Conservation (phyloP, 2,888 invertebrate species). For the Ormyrus nitidulus region DNA sequence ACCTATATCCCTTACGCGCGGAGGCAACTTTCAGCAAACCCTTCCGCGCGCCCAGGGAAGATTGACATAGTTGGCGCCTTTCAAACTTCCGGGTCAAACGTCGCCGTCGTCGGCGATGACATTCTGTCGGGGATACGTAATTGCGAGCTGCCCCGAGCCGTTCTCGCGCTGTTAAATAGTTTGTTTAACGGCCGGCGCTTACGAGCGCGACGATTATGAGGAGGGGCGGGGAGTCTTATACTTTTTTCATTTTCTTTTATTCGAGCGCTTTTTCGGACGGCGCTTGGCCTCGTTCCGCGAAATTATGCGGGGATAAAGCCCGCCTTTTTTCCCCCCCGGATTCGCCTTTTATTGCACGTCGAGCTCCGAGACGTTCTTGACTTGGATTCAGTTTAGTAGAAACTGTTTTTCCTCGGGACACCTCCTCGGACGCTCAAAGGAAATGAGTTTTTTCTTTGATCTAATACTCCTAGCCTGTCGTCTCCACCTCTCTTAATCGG, state of each 20-base stretch:
- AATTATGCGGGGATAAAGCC: too few relatives aligned
- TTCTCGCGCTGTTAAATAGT: conserved; percentile 8
- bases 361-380: too few relatives aligned
- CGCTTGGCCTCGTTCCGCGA: too few relatives aligned
- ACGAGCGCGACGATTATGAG: not conserved
- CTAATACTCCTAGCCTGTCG: too few relatives aligned
- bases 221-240: not conserved
- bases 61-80: conserved; percentile 46
- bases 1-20: not conserved
- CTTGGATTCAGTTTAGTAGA: too few relatives aligned
- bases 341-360: too few relatives aligned
- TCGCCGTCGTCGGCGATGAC: not conserved
- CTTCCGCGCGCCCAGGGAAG: not conserved
- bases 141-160: conserved; percentile 10
- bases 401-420: too few relatives aligned
- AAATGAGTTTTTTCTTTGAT: too few relatives aligned
- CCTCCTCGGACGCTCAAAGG: too few relatives aligned
- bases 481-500: not conserved
- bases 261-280: not conserved
- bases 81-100: conserved; percentile 42
- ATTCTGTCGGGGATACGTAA: not conserved
- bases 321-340: too few relatives aligned
- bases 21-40: not conserved
- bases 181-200: conserved; percentile 28
- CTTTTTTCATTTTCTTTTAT: conserved; percentile 1